Conservation (phyloP, 2,113 vertebrate genomes). For the Scomber colias region DNA sequence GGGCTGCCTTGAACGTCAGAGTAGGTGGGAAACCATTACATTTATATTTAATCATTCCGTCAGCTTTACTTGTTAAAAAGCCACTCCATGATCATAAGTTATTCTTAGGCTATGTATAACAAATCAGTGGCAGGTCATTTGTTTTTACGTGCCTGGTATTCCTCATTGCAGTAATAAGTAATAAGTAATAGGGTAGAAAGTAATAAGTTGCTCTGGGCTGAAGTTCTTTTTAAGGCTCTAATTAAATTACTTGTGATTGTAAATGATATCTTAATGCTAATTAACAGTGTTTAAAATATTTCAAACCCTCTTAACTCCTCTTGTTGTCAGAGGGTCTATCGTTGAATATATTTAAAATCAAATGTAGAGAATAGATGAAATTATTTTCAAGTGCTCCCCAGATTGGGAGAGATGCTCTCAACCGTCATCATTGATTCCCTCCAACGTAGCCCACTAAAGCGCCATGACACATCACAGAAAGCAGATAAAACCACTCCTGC, state of each 20-base stretch:
- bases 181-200: no score
- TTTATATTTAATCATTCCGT: slow-evolving; percentile 9
- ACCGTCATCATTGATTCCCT: slow-evolving; percentile 19
- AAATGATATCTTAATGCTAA: slow-evolving; percentile 17
- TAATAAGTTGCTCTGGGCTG: slow-evolving; percentile 19
- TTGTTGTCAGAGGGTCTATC: background rate
- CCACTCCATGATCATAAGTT: slow-evolving; percentile 27
- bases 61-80: slow-evolving; percentile 34
- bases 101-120: slow-evolving; percentile 24
- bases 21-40: background rate
- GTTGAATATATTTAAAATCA: background rate
- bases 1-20: slow-evolving; percentile 7
- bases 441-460: slow-evolving; percentile 40
- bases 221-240: slow-evolving; percentile 22
- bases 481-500: slow-evolving; percentile 57
- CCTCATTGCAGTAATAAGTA: background rate
- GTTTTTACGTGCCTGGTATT: slow-evolving; percentile 52
- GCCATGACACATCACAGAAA: slow-evolving; percentile 49
- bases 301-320: background rate
- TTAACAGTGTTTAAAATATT: background rate
- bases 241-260: slow-evolving; percentile 25
- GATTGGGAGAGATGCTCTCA: background rate
- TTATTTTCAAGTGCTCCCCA: slow-evolving; percentile 7
- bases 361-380: background rate
- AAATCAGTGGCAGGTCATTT: slow-evolving; percentile 42